Evolutionary conservation across 2,797 vertebrate genomes (phyloP).

Genomic region (Myripristis jacobus): DNA sequence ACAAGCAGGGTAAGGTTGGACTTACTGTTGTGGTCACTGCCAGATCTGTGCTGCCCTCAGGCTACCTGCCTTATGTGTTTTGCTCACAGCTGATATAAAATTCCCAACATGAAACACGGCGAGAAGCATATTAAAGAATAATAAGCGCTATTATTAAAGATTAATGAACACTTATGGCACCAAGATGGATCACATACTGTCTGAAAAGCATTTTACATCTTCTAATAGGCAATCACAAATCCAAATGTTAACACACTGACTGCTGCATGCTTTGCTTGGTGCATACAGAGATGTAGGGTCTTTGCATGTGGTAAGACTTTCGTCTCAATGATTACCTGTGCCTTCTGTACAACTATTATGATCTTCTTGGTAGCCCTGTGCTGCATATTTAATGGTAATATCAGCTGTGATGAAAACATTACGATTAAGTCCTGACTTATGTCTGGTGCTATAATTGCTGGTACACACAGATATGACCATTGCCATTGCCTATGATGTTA

Average conservation of each 20-base stretch:
- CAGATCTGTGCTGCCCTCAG: slow-evolving; percentile 9
- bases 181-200: slow-evolving; percentile 48
- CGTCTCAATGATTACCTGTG: slow-evolving; percentile 61
- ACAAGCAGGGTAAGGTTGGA: slow-evolving; percentile 13
- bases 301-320: slow-evolving; percentile 72
- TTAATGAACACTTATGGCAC: slow-evolving; percentile 24
- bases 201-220: slow-evolving; percentile 18
- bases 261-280: slow-evolving; percentile 78
- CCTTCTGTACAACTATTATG: slow-evolving; percentile 49
- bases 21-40: slow-evolving; percentile 21
- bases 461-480: slow-evolving; percentile 3
- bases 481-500: slow-evolving; percentile 3
- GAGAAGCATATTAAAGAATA: slow-evolving; percentile 27
- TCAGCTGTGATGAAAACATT: slow-evolving; percentile 51
- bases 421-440: slow-evolving; percentile 10
- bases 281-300: slow-evolving; percentile 58
- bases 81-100: slow-evolving; percentile 49
- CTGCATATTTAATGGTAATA: slow-evolving; percentile 9
- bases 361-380: slow-evolving; percentile 40
- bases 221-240: background rate
- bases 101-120: slow-evolving; percentile 19
- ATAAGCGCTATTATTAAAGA: slow-evolving; percentile 21
- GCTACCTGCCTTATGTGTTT: slow-evolving; percentile 46
- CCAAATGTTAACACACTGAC: slow-evolving; percentile 33
- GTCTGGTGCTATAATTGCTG: slow-evolving; percentile 34